Base-by-base conservation (phyloP, 2,888 invertebrate species). In the Caenorhabditis virilis region DNA sequence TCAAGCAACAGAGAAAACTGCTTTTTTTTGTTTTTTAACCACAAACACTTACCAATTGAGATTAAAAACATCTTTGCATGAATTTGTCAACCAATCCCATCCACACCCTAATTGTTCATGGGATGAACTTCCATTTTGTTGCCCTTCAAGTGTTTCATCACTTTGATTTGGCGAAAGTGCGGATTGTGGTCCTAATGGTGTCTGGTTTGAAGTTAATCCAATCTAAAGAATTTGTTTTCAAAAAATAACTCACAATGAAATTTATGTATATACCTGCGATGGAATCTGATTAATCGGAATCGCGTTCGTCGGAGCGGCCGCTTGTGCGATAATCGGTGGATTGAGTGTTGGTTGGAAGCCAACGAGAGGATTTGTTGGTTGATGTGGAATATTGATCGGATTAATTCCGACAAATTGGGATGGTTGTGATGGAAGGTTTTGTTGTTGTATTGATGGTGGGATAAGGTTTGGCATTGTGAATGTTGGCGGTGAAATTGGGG, bases 21-120 rank as follows among this genome's bases (percentile, higher is more conserved):
- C n/a, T n/a, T n/a, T n/a, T n/a, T n/a, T n/a, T n/a, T n/a, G n/a
- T n/a, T n/a, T n/a, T n/a, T 42, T 5, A 39, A 39, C 16, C n/a
- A 15, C 6, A 39, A 6, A 6, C 7, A 38, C 38, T 38, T 20
- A 69, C 74, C 74, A 74, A 23, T 70, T 69, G 30, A 74, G 49
- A 27, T 62, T 69, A 50, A 75, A 78, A 11, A 78, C 68, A 56
- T 78, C 79, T 65, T 79, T 80, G 68, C 80, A 80, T 13, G 70
- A 67, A 56, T 79, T 78, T 9, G 74, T 66, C 23, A 80, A 43
- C 63, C 80, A 65, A 59, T 80, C 80, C 64, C 73, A 80, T 25
- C 76, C 76, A 46, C 80, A 80, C 39, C 80, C 80, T 9, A 80
- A 55, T 52, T 78, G 79, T 38, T 80, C 79, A 42, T 74, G 69